Evolutionary conservation across 1,140 invertebrate genomes (phyloP).

Genomic region (Lutraria rhynchaena): DNA sequence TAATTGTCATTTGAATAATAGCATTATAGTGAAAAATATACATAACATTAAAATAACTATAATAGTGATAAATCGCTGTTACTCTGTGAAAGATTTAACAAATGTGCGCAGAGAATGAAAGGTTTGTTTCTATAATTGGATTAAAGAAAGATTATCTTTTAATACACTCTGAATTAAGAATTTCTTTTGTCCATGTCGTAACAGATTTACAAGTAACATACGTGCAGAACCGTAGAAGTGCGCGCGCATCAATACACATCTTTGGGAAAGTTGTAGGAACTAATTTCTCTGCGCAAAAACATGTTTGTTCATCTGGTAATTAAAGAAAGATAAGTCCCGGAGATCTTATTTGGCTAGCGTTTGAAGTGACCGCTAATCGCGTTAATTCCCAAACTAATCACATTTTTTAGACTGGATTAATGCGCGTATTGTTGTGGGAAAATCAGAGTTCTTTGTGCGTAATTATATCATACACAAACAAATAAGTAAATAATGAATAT

Average conservation of each 20-base stretch:
- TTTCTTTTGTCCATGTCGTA: not conserved
- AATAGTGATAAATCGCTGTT: too few relatives aligned
- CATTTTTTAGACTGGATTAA: conserved; percentile 16
- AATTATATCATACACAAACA: conserved; percentile 8
- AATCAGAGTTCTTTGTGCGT: conserved; percentile 3
- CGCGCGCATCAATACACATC: conserved; percentile 27
- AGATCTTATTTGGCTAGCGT: not conserved
- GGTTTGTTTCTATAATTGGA: conserved; percentile 6
- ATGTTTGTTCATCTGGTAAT: not conserved
- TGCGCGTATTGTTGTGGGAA: conserved; percentile 10
- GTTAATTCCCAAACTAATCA: not conserved
- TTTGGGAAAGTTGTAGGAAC: conserved; percentile 33
- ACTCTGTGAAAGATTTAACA: too few relatives aligned
- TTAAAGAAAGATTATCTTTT: conserved; percentile 20
- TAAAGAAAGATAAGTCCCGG: conserved; percentile 31
- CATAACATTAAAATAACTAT: too few relatives aligned
- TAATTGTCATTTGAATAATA: too few relatives aligned
- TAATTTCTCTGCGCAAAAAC: conserved; percentile 21
- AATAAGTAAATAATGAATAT: conserved; percentile 12
- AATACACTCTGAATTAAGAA: not conserved
- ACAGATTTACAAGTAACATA: not conserved
- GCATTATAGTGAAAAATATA: too few relatives aligned
- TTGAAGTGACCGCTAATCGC: conserved; percentile 29
- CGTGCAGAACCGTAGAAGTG: not conserved
- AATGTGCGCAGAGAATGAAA: too few relatives aligned